Evolutionary conservation across 2,113 vertebrate genomes (phyloP), one percentile per base, ranked within the genome.

Genomic region (Nibea coibor): DNA sequence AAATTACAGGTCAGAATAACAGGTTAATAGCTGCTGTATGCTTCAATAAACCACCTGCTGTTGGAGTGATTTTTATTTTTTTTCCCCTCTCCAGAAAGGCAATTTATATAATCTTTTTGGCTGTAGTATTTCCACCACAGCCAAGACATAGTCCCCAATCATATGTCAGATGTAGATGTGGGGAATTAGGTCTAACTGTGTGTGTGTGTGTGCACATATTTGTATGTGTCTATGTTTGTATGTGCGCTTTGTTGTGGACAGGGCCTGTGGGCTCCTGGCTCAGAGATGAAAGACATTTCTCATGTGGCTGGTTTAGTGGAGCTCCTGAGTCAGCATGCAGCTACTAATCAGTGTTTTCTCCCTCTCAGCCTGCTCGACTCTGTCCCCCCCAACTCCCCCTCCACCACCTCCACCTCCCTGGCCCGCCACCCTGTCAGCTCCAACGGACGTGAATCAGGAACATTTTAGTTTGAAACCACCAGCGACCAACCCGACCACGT

Each of bases 241-340:
- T 50, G 50, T 78, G 70, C 43, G 67, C 82, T 89, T 84, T 91
- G 89, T 90, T 89, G 87, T 92, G 91, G 87, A 86, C 35, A 4
- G 72, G 87, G 88, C 76, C 83, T 86, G 74, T 88, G 87, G 90
- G 69, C 85, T 92, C 61, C 83, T 80, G 81, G 75, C 83, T 92
- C 80, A 10, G 42, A 92, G 89, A 91, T 92, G 88, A 93, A 91
- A 91, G 89, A 73, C 65, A 39, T 81, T 86, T 90, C 76, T 88
- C 81, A 82, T 92, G 87, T 91, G 90, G 87, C 74, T 86, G 87
- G 64, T 91, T 92, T 84, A 88, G 80, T 78, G 75, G 45, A 82
- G 86, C 83, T 88, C 83, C 89, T 91, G 89, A 92, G 81, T 92
- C 91, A 89, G 87, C 87, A 61, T 35, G 57, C 80, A 85, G 86